Evolutionary conservation across 1,140 invertebrate genomes (phyloP).

Genomic region (Andricus grossulariae): DNA sequence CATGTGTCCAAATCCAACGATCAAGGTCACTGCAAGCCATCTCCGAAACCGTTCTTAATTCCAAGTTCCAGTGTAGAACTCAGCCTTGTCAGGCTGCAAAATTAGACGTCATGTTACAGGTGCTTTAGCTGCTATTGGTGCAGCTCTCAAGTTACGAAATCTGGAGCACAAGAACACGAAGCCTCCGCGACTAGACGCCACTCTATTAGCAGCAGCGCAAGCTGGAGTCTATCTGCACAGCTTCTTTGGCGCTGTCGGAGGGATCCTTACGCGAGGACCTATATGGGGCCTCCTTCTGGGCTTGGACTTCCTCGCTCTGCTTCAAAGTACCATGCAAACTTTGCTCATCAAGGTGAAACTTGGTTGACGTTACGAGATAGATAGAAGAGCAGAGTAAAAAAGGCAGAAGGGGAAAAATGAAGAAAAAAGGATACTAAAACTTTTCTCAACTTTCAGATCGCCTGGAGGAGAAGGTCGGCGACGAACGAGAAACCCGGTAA

Average conservation of each 20-base stretch:
- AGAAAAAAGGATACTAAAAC: conserved; percentile 42
- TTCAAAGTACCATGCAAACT: conserved; percentile 86
- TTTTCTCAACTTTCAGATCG: conserved; percentile 81
- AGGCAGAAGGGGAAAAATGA: conserved; percentile 42
- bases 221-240: conserved; percentile 92
- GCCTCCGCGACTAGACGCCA: conserved; percentile 87
- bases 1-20: no score
- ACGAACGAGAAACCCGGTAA: conserved; percentile 86
- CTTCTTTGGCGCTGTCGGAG: conserved; percentile 90
- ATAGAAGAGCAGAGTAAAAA: conserved; percentile 54
- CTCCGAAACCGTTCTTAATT: no score
- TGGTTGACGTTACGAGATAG: conserved; percentile 43
- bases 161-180: conserved; percentile 68
- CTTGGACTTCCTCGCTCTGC: conserved; percentile 74
- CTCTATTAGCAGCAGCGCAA: conserved; percentile 89
- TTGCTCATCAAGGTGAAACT: conserved; percentile 79
- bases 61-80: no score
- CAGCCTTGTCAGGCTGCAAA: no score
- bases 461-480: conserved; percentile 82
- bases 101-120: conserved; percentile 51
- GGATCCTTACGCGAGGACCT: conserved; percentile 82
- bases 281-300: conserved; percentile 77
- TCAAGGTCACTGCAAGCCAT: no score
- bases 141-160: conserved; percentile 64
- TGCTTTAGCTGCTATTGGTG: conserved; percentile 70